A percentile compares a stretch with the other conserved stretches of the same genome.
These are phyloP conservation scores for Stichopus horrens DNA, from an alignment of 53 echinoderm and acorn worm genomes.

Conservation along the genomic window DNA sequence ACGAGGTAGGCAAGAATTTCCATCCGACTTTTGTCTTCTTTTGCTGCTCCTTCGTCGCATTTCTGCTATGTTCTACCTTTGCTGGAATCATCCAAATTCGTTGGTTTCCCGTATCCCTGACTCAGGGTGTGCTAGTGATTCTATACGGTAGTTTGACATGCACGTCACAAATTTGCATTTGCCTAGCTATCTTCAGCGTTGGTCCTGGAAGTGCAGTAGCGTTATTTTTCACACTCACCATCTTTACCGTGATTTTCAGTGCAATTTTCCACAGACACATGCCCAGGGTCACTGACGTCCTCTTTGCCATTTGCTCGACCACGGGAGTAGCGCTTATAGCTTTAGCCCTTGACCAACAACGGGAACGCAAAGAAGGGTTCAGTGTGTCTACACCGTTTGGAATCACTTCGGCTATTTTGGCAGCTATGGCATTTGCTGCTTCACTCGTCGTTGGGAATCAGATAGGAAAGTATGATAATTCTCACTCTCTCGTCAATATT, in stretches of 20 bases:
- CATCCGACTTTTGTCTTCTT: not conserved
- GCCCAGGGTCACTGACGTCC: not conserved
- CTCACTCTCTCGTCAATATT: conserved; percentile 12
- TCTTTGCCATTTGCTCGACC: conserved; percentile 17
- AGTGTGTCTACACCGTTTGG: not conserved
- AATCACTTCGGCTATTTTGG: not conserved
- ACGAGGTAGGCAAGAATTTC: not conserved
- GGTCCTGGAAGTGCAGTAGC: conserved; percentile 30
- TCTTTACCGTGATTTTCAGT: conserved; percentile 14
- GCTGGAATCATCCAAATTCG: not conserved
- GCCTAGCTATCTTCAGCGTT: not conserved
- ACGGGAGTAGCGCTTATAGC: conserved; percentile 1
- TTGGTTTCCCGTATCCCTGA: not conserved
- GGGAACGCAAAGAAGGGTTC: not conserved
- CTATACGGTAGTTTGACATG: not conserved
- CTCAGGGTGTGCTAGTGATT: not conserved
- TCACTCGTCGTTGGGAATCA: conserved; percentile 1
- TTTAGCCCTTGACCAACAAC: not conserved
- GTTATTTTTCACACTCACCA: conserved; percentile 10
- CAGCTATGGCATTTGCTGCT: not conserved
- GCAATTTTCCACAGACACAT: not conserved
- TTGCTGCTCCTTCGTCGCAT: not conserved
- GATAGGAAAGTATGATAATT: not conserved
- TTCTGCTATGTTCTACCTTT: not conserved
- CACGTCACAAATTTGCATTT: not conserved